Evolutionary conservation across 2,797 vertebrate species (phyloP).

Genomic region (Cuculus canorus): DNA sequence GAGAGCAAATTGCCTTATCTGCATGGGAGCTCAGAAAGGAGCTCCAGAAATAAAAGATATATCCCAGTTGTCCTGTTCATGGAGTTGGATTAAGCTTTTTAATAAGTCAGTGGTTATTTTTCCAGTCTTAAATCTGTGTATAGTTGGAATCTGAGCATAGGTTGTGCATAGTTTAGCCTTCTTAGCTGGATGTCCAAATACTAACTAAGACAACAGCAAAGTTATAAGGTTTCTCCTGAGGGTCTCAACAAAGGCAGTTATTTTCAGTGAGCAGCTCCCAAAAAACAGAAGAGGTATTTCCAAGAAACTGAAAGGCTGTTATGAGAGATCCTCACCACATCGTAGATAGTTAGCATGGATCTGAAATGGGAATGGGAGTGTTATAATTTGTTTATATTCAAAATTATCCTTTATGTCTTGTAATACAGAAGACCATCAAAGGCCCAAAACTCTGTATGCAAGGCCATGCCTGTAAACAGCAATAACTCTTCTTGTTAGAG

Average conservation of each 20-base stretch:
- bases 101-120: background rate
- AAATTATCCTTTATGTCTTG: background rate
- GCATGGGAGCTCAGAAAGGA: slow-evolving; percentile 23
- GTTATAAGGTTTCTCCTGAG: background rate
- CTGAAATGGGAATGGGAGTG: background rate
- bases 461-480: background rate
- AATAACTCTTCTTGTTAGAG: background rate
- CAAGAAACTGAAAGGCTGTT: background rate
- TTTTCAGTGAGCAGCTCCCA: background rate
- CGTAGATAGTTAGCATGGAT: background rate
- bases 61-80: background rate
- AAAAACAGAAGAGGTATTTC: background rate
- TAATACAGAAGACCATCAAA: background rate
- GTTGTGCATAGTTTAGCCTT: background rate
- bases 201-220: background rate
- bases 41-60: background rate
- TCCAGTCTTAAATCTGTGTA: background rate
- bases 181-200: background rate
- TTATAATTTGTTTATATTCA: background rate
- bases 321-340: background rate
- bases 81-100: background rate
- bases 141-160: background rate
- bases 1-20: slow-evolving; percentile 42
- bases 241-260: background rate
- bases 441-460: background rate